A percentile compares a stretch with the other conserved stretches of the same genome.
Evolutionary conservation across 2,888 invertebrate genomes (phyloP).

Genomic region (Eudasyphora cyanicolor): DNA sequence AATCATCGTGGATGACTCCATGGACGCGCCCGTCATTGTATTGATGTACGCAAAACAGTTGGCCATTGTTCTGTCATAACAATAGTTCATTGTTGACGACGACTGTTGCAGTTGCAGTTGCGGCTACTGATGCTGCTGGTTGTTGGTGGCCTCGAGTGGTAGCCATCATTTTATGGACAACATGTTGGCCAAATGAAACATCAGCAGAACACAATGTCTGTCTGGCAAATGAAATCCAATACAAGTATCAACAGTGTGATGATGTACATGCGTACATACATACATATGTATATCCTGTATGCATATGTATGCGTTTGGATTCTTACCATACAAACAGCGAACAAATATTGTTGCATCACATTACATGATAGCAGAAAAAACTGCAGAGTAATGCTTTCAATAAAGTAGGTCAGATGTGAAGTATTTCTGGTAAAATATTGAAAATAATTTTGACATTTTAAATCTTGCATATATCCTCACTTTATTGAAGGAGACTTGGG

Average conservation of each 20-base stretch:
- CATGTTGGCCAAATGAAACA: constrained; percentile 9
- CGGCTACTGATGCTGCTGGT: not conserved
- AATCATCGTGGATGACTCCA: not conserved
- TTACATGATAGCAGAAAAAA: not conserved
- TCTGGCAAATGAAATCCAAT: not conserved
- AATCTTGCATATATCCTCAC: too few species aligned
- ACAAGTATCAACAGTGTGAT: not conserved
- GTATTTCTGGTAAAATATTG: too few species aligned
- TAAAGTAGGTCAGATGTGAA: too few species aligned
- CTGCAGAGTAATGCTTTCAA: too few species aligned
- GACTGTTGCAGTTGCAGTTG: too few species aligned
- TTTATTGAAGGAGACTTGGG: too few species aligned
- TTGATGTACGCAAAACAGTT: not conserved
- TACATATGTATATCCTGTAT: too few species aligned
- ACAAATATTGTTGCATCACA: not conserved
- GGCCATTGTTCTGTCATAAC: constrained; percentile 25
- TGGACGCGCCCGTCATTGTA: not conserved
- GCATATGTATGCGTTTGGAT: too few species aligned
- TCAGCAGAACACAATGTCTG: not conserved
- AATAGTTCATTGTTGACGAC: constrained; percentile 1
- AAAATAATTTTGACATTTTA: too few species aligned
- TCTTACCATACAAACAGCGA: not conserved
- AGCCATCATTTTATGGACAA: not conserved
- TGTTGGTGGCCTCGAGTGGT: not conserved
- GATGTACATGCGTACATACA: too few species aligned